phyloP scores from a whole-genome alignment of 1,140 invertebrate species.

The Dendroctonus ponderosae region DNA sequence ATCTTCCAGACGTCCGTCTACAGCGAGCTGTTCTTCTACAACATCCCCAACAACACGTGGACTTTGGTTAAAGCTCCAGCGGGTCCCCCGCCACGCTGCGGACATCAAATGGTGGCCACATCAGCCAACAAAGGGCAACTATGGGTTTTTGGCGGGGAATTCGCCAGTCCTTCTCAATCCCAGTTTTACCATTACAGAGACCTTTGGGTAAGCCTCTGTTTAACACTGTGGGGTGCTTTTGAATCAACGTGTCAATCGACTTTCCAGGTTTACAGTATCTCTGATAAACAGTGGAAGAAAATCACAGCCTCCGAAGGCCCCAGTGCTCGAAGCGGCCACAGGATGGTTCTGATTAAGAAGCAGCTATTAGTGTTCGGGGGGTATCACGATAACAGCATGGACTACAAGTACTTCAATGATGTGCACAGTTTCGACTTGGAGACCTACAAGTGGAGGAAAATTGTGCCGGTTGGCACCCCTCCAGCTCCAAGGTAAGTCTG shows the following conservation, averaged over 20 bases:
- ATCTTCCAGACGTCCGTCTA: slow-evolving; percentile 73
- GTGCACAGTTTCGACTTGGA: slow-evolving; percentile 80
- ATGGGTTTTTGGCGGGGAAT: slow-evolving; percentile 93
- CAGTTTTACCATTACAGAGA: slow-evolving; percentile 95
- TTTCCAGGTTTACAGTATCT: slow-evolving; percentile 48
- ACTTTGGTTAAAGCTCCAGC: slow-evolving; percentile 73
- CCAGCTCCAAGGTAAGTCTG: slow-evolving; percentile 57
- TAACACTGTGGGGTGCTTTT: neutral
- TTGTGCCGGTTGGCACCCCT: slow-evolving; percentile 64
- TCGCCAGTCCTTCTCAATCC: slow-evolving; percentile 81
- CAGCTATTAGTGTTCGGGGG: slow-evolving; percentile 87
- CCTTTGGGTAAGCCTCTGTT: slow-evolving; percentile 70
- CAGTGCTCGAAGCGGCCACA: slow-evolving; percentile 83
- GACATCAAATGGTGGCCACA: slow-evolving; percentile 79
- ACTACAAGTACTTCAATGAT: slow-evolving; percentile 91
- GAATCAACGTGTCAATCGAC: neutral
- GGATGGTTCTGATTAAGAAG: slow-evolving; percentile 79
- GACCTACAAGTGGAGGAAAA: slow-evolving; percentile 75
- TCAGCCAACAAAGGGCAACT: slow-evolving; percentile 71
- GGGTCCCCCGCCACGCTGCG: slow-evolving; percentile 80
- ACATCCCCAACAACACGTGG: slow-evolving; percentile 80
- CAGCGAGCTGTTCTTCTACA: slow-evolving; percentile 83
- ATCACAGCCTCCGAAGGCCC: slow-evolving; percentile 69
- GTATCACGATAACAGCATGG: slow-evolving; percentile 84
- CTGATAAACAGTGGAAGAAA: slow-evolving; percentile 86